These are phyloP conservation scores for Phymatocera aterrima DNA, from an alignment of 2,888 invertebrate species.

Conservation along the genomic window DNA sequence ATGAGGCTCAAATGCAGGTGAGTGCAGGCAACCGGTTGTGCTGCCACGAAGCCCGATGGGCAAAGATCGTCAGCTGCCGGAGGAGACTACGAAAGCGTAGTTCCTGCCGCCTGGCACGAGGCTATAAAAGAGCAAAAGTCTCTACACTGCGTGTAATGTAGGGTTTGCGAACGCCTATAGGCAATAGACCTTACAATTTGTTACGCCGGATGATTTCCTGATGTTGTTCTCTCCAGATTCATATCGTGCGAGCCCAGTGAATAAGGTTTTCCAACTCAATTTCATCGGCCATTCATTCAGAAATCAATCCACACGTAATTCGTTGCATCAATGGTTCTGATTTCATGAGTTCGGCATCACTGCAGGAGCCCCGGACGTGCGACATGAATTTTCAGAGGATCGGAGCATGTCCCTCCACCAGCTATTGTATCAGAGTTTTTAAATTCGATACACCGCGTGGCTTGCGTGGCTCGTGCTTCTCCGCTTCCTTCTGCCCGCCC, in stretches of 20 bases:
- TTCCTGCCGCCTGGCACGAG: conserved; percentile 37
- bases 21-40: conserved; percentile 33
- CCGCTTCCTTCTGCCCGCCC: no score
- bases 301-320: neutral
- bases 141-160: neutral
- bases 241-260: neutral
- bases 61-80: conserved; percentile 42
- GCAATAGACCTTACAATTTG: conserved; percentile 1
- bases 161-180: neutral
- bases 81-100: conserved; percentile 42
- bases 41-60: neutral
- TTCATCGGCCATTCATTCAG: neutral
- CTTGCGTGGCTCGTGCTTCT: conserved; percentile 35
- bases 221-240: neutral
- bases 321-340: neutral
- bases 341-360: neutral
- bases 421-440: neutral
- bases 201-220: neutral
- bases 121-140: neutral
- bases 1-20: conserved; percentile 26
- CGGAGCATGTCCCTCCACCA: neutral
- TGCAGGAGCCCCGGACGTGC: neutral
- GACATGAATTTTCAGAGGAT: neutral
- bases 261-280: no score
- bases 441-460: conserved; percentile 38